phyloP scores from a whole-genome alignment of 2,888 invertebrate species.

The Ormyrus nitidulus region DNA sequence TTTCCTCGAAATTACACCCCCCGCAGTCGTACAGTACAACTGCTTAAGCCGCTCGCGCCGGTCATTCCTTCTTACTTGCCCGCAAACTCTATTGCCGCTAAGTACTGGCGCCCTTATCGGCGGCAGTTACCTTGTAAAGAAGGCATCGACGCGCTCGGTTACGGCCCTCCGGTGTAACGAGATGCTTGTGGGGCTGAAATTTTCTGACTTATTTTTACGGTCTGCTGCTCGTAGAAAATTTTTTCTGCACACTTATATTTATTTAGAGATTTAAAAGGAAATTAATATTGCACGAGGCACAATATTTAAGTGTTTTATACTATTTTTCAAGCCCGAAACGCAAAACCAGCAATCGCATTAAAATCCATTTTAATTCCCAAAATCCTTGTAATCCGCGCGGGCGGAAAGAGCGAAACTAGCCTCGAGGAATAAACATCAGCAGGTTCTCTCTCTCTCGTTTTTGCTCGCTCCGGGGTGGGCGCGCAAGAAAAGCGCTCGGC shows the following conservation, averaged over 20 bases:
- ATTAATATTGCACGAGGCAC: background rate
- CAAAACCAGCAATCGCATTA: no score
- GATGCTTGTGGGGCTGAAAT: background rate
- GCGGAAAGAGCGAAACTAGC: conserved; percentile 23
- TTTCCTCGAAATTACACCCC: no score
- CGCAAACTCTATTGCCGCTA: conserved; percentile 15
- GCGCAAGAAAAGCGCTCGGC: no score
- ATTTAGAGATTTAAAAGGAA: background rate
- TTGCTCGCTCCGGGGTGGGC: background rate
- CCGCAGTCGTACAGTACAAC: no score
- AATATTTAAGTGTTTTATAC: conserved; percentile 2
- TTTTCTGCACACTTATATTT: background rate
- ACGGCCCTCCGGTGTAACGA: conserved; percentile 26
- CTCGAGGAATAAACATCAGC: background rate
- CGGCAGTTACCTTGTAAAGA: background rate
- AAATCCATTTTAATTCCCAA: background rate
- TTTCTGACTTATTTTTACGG: no score
- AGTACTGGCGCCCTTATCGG: conserved; percentile 6
- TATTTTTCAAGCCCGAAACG: no score
- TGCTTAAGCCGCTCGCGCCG: no score
- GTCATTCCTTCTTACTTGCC: background rate
- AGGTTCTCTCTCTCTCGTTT: conserved; percentile 9
- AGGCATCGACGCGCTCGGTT: conserved; percentile 14
- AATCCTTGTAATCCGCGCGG: conserved; percentile 14
- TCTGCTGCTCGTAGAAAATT: background rate